Conservation (phyloP, 2,888 invertebrate genomes). For the Cheilosia vernalis region DNA sequence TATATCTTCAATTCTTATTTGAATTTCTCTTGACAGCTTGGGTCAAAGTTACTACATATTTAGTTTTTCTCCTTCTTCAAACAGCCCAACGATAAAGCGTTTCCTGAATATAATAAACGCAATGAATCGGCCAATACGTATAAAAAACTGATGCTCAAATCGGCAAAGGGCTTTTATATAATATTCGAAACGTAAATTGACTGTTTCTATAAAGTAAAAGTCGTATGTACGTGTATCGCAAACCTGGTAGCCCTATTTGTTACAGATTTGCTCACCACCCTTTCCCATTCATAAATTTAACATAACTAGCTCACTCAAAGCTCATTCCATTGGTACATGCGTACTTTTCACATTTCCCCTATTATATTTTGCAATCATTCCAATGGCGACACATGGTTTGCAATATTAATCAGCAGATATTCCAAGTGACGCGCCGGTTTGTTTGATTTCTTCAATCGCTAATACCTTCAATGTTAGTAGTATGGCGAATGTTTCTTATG, state of each 20-base stretch:
- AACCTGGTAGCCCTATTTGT: constrained; percentile 37
- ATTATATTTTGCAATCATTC: background rate
- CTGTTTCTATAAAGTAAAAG: no score
- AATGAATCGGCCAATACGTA: no score
- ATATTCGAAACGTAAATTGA: no score
- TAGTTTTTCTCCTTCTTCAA: no score
- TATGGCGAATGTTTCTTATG: background rate
- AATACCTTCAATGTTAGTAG: background rate
- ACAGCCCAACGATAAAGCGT: no score
- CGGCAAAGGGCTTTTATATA: no score
- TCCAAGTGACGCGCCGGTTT: constrained; percentile 9
- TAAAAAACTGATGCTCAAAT: no score
- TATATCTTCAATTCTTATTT: no score
- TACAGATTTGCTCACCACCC: background rate
- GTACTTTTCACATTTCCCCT: constrained; percentile 3
- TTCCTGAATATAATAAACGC: no score
- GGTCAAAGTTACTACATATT: no score
- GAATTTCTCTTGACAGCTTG: no score
- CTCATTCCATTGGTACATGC: constrained; percentile 48
- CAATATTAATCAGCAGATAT: background rate
- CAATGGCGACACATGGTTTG: constrained; percentile 50
- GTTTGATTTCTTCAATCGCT: background rate
- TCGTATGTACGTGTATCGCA: background rate
- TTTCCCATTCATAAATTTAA: constrained; percentile 13
- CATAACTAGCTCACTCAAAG: constrained; percentile 12